A percentile compares a stretch with the other conserved stretches of the same genome.
Evolutionary conservation across 2,113 vertebrate genomes (phyloP).

Genomic region (Spheniscus mendiculus): DNA sequence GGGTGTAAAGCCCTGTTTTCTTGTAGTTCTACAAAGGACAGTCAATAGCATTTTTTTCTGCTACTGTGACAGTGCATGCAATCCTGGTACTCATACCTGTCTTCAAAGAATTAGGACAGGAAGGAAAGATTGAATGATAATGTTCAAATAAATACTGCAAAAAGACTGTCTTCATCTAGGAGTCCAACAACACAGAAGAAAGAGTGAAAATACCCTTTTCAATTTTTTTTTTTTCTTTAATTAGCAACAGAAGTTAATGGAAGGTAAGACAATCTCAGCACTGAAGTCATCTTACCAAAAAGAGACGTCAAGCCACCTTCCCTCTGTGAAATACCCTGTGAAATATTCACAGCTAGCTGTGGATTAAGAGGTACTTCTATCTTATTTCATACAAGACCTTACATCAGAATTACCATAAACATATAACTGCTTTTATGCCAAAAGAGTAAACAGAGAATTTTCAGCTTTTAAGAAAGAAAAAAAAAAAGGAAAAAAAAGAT

Average conservation of each 20-base stretch:
- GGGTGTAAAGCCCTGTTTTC: background rate
- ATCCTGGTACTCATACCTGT: background rate
- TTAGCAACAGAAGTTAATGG: background rate
- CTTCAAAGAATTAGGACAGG: background rate
- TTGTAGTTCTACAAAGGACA: background rate
- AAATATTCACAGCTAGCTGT: background rate
- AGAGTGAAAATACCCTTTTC: background rate
- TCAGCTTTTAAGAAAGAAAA: background rate
- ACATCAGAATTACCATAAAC: background rate
- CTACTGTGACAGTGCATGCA: background rate
- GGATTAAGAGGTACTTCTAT: background rate
- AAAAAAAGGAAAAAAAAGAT: background rate
- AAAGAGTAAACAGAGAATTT: background rate
- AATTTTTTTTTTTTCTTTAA: too few relatives aligned
- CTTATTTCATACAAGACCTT: background rate
- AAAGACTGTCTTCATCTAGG: background rate
- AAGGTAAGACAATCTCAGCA: background rate
- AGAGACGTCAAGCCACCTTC: background rate
- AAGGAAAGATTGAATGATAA: background rate
- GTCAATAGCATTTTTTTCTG: background rate
- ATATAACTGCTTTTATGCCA: background rate
- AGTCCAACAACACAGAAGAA: background rate
- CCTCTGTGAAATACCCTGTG: background rate
- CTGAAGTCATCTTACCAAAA: background rate
- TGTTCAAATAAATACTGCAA: background rate